These are phyloP conservation scores for Lanistes nyassanus DNA, from an alignment of 1,140 invertebrate genomes.

Conservation along the genomic window DNA sequence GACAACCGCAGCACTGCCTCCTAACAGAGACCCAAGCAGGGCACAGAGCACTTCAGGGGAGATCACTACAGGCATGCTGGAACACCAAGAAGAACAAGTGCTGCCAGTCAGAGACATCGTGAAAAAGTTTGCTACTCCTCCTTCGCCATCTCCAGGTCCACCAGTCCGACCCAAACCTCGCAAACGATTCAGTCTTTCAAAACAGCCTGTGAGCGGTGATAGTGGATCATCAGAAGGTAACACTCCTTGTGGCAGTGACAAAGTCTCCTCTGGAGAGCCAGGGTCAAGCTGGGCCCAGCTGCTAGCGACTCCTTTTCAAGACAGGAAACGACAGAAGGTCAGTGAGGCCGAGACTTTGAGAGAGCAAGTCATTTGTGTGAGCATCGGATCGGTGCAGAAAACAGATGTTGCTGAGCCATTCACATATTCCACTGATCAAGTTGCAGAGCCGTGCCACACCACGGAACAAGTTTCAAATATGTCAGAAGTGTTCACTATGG, in stretches of 20 bases:
- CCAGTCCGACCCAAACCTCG: slow-evolving; percentile 12
- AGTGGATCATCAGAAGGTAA: neutral
- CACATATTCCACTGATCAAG: too few species aligned
- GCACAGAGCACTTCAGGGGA: too few species aligned
- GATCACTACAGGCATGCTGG: too few species aligned
- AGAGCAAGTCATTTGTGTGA: neutral
- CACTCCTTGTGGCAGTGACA: too few species aligned
- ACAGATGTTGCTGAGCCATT: too few species aligned
- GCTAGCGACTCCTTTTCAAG: neutral
- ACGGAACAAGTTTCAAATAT: too few species aligned
- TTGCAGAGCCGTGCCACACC: too few species aligned
- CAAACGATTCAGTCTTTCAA: slow-evolving; percentile 12
- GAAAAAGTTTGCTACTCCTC: too few species aligned
- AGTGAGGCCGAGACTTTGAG: neutral
- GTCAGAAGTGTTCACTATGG: too few species aligned
- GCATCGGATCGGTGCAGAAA: too few species aligned
- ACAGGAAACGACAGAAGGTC: neutral
- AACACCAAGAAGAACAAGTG: too few species aligned
- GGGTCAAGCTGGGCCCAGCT: neutral
- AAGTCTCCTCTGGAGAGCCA: neutral
- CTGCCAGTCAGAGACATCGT: too few species aligned
- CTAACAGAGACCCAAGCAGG: neutral
- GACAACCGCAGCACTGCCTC: neutral
- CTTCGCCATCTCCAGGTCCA: neutral
- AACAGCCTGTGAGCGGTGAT: neutral